Percentiles rank a stretch among this genome's conserved stretches.
phyloP scores from a whole-genome alignment of 1,140 invertebrate species.

The Campoletis sonorensis region DNA sequence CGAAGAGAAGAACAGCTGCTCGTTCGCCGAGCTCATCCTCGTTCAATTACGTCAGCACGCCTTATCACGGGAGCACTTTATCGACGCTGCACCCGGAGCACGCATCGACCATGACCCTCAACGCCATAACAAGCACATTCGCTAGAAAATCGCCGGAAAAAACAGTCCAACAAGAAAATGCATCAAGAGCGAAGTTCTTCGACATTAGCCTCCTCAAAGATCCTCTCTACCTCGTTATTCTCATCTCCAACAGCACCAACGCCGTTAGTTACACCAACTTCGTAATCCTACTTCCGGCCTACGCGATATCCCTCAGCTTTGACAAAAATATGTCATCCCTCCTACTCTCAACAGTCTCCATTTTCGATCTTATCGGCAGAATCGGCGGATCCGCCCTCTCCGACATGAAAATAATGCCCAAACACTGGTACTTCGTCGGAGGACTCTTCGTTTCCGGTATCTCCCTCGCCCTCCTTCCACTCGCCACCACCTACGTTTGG shows the following conservation, averaged over 20 bases:
- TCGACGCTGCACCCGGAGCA: conserved; percentile 87
- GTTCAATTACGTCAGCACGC: conserved; percentile 89
- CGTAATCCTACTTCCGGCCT: conserved; percentile 86
- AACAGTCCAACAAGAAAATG: conserved; percentile 62
- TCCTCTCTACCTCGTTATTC: conserved; percentile 87
- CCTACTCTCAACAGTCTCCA: conserved; percentile 86
- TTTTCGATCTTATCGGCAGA: conserved; percentile 86
- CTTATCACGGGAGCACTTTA: conserved; percentile 88
- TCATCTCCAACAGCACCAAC: conserved; percentile 89
- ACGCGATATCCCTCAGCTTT: conserved; percentile 83
- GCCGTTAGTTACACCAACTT: conserved; percentile 92
- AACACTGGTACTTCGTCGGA: conserved; percentile 88
- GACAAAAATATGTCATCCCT: conserved; percentile 83
- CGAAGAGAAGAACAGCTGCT: conserved; percentile 74
- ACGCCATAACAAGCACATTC: conserved; percentile 80
- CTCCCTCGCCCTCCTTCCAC: conserved; percentile 82
- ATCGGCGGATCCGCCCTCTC: conserved; percentile 89
- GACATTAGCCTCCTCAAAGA: conserved; percentile 86
- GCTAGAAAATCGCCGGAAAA: conserved; percentile 68
- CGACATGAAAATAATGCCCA: conserved; percentile 84
- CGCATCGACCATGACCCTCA: conserved; percentile 86
- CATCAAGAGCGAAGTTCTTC: conserved; percentile 82
- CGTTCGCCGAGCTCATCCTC: conserved; percentile 87
- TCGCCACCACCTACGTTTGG: conserved; percentile 76
- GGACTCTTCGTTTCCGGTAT: conserved; percentile 87